These are phyloP conservation scores for Tretioscincus oriximinensis DNA, from an alignment of 2,113 vertebrate genomes.

Conservation along the genomic window DNA sequence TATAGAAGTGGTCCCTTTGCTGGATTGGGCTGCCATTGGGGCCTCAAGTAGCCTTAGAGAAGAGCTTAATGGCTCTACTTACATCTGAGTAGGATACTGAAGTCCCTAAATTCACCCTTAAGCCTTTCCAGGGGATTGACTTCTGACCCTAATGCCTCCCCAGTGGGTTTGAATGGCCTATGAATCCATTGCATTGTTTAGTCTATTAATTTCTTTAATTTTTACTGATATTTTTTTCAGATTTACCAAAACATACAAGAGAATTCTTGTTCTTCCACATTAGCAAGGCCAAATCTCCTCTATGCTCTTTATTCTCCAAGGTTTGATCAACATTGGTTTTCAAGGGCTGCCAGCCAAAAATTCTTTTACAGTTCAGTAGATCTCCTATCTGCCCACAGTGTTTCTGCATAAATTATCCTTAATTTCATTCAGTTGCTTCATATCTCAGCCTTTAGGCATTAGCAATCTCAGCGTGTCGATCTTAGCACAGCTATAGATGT, in stretches of 20 bases:
- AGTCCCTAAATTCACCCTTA: too few relatives aligned
- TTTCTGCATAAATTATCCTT: conserved; percentile 33
- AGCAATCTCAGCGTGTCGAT: conserved; percentile 12
- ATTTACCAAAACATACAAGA: not conserved
- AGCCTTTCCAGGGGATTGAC: too few relatives aligned
- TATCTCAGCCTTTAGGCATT: conserved; percentile 40
- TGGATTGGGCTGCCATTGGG: too few relatives aligned
- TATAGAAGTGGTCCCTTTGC: too few relatives aligned
- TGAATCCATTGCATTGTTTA: not conserved
- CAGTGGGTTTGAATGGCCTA: too few relatives aligned
- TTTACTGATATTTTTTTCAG: not conserved
- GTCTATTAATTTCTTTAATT: not conserved
- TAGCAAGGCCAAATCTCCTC: conserved; percentile 16
- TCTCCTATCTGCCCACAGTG: not conserved
- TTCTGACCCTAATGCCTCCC: too few relatives aligned
- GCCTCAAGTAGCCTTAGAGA: too few relatives aligned
- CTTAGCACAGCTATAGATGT: conserved; percentile 5
- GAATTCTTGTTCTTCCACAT: too few relatives aligned
- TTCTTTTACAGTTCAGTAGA: conserved; percentile 7
- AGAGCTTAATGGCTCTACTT: too few relatives aligned
- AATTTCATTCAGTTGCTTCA: not conserved
- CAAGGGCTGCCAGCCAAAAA: not conserved
- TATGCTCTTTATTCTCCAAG: conserved; percentile 13
- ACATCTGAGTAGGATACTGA: too few relatives aligned
- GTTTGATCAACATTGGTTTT: not conserved